phyloP scores from a whole-genome alignment of 1,140 invertebrate species.

The Nasonia longicornis region DNA sequence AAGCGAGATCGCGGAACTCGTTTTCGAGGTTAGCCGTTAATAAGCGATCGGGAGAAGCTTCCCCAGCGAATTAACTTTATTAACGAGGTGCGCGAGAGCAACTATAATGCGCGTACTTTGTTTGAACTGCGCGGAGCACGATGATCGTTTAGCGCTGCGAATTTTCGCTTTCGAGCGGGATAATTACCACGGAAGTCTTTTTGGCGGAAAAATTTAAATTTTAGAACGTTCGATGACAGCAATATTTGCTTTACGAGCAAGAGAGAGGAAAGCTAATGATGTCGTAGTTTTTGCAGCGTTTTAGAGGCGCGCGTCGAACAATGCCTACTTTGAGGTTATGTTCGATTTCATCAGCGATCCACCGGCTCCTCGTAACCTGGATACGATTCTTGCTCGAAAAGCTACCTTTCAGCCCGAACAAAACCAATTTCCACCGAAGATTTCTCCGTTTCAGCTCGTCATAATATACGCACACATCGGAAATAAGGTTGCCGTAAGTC shows the following conservation, averaged over 20 bases:
- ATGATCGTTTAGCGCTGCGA: not conserved
- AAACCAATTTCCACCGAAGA: not conserved
- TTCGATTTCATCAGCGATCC: no score
- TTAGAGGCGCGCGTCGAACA: not conserved
- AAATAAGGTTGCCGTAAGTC: not conserved
- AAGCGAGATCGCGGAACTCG: slow-evolving; percentile 1
- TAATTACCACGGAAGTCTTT: not conserved
- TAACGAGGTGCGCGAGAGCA: not conserved
- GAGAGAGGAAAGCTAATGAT: not conserved
- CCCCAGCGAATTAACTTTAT: not conserved
- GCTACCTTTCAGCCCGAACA: no score
- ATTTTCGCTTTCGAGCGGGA: not conserved
- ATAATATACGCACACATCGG: not conserved
- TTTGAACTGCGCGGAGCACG: not conserved
- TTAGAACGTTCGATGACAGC: not conserved
- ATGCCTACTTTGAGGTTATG: no score
- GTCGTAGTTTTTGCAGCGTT: not conserved
- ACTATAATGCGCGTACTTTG: not conserved
- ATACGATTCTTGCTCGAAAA: no score
- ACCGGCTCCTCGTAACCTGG: no score
- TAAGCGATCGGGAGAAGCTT: not conserved
- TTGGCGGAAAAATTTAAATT: not conserved
- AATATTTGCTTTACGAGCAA: no score
- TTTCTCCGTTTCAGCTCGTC: not conserved
- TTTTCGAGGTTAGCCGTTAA: slow-evolving; percentile 15